A percentile compares a stretch with the other conserved stretches of the same genome.
Evolutionary conservation across 2,113 vertebrate genomes (phyloP).

Genomic region (Turdus rufiventris): DNA sequence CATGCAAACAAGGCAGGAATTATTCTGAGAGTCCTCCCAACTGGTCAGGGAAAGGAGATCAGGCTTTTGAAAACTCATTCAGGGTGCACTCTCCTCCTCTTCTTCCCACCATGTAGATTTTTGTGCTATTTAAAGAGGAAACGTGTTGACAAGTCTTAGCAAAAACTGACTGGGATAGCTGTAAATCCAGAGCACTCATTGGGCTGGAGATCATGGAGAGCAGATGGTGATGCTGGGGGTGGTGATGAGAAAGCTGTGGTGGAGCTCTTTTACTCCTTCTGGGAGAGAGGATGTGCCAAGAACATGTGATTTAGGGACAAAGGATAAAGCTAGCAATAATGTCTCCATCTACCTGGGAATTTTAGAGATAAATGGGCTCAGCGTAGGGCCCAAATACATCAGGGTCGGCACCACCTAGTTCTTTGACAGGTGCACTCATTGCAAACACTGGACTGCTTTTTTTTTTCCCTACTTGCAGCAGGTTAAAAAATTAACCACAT

Average conservation of each 20-base stretch:
- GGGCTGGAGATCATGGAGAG: neutral
- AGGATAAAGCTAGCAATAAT: neutral
- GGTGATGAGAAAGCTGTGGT: neutral
- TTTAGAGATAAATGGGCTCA: neutral
- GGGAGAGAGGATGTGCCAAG: neutral
- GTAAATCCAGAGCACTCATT: neutral
- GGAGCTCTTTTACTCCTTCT: neutral
- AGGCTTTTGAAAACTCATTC: neutral
- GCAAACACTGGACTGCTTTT: neutral
- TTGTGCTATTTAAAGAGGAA: constrained; percentile 12
- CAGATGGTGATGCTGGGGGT: neutral
- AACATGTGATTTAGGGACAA: neutral
- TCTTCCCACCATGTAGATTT: neutral
- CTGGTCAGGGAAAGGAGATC: neutral
- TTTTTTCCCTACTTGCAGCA: neutral
- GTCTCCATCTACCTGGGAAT: neutral
- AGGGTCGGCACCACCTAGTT: neutral
- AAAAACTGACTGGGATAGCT: neutral
- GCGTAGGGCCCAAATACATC: neutral
- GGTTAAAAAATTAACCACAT: neutral
- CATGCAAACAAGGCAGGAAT: neutral
- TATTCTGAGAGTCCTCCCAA: neutral
- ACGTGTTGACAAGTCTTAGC: neutral
- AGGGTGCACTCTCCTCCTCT: neutral
- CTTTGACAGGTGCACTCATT: neutral